These are phyloP conservation scores for Spatulosminthurus flaviceps DNA, from an alignment of 2,888 invertebrate genomes.

Conservation along the genomic window DNA sequence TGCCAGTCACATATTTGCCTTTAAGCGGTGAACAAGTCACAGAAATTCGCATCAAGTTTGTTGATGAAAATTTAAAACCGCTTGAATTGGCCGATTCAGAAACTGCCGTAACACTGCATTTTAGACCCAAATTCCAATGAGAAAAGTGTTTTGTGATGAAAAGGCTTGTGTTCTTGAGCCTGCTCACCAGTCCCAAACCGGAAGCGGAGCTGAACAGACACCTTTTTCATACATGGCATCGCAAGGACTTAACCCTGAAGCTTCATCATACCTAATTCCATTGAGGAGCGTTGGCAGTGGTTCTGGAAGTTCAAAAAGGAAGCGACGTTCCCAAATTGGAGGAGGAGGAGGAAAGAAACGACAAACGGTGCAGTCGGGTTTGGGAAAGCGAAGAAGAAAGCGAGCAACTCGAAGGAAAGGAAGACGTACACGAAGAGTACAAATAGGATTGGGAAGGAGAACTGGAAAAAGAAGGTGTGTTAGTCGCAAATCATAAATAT, in stretches of 20 bases:
- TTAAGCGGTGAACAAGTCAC: background rate
- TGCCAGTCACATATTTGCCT: conserved; percentile 18
- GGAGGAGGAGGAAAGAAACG: background rate
- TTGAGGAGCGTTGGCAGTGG: background rate
- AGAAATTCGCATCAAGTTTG: background rate
- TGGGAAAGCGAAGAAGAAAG: too few relatives aligned
- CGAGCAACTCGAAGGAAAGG: background rate
- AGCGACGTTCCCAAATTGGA: background rate
- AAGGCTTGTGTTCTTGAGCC: background rate
- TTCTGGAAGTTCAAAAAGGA: background rate
- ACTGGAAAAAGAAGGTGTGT: background rate
- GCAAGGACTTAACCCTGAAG: background rate
- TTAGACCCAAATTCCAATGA: conserved; percentile 9
- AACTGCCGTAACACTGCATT: background rate
- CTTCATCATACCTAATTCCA: conserved; percentile 5
- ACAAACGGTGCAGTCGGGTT: background rate
- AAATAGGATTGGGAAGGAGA: background rate
- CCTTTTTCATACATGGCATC: background rate
- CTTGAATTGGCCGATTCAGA: background rate
- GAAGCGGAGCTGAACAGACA: background rate
- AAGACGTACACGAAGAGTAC: background rate
- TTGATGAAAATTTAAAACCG: background rate
- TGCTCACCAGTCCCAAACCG: background rate
- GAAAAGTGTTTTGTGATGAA: background rate
- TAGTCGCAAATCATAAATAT: background rate